Evolutionary conservation across 2,113 vertebrate genomes (phyloP).

Genomic region (Syngnathus floridae): DNA sequence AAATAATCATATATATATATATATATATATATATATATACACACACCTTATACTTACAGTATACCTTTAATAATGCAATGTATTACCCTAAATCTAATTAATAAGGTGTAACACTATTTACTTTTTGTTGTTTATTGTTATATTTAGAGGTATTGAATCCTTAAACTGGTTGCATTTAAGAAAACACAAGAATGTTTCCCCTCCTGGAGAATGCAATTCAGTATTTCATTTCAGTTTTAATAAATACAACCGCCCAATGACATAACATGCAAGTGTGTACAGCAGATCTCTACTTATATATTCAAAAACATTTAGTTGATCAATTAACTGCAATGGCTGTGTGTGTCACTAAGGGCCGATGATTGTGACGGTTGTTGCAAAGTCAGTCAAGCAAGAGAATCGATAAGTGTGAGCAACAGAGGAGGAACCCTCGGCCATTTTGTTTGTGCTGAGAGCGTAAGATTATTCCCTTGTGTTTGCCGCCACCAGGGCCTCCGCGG

Average conservation of each 20-base stretch:
- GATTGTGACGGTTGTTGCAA: conserved; percentile 81
- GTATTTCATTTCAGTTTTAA: not conserved
- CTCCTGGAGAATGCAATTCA: conserved; percentile 18
- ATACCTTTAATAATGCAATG: too few species aligned
- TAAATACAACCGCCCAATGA: not conserved
- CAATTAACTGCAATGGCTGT: conserved; percentile 45
- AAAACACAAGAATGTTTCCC: not conserved
- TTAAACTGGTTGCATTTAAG: not conserved
- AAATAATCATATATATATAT: too few species aligned
- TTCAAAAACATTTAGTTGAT: conserved; percentile 8
- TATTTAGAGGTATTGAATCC: too few species aligned
- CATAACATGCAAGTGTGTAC: not conserved
- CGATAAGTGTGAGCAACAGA: conserved; percentile 65
- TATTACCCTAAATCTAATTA: too few species aligned
- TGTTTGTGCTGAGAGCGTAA: conserved; percentile 79
- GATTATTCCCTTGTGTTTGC: conserved; percentile 69
- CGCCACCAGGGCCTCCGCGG: conserved; percentile 43
- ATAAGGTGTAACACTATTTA: too few species aligned
- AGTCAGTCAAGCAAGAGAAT: conserved; percentile 79
- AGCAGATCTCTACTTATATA: conserved; percentile 26
- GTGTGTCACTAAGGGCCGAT: conserved; percentile 72
- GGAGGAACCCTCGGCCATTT: conserved; percentile 75
- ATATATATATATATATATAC: too few species aligned
- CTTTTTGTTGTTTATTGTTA: too few species aligned
- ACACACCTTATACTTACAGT: too few species aligned